phyloP scores from a whole-genome alignment of 2,113 vertebrate genomes.

The Plotosus lineatus region DNA sequence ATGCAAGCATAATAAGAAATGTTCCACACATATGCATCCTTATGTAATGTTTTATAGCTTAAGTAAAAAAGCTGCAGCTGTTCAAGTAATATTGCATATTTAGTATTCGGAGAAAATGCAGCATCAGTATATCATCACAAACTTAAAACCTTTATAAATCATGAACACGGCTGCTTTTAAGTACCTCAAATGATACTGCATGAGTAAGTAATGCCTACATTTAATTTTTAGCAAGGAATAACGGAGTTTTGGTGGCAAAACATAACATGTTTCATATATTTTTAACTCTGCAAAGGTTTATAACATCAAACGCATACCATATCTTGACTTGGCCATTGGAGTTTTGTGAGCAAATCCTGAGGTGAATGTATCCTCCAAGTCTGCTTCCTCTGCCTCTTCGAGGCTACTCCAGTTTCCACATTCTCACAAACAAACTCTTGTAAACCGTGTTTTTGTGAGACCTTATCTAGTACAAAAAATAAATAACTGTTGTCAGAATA shows the following conservation, averaged over 20 bases:
- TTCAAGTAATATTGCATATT: too few species aligned
- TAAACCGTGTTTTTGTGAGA: not conserved
- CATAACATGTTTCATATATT: not conserved
- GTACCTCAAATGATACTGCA: not conserved
- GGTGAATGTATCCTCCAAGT: not conserved
- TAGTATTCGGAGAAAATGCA: not conserved
- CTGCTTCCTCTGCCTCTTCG: conserved; percentile 5
- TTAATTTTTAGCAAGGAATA: not conserved
- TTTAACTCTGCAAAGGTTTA: too few species aligned
- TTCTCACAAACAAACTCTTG: not conserved
- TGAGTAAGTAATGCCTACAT: not conserved
- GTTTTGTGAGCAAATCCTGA: conserved; percentile 8
- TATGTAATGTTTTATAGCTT: not conserved
- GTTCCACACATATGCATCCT: too few species aligned
- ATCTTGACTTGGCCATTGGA: not conserved
- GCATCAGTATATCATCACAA: not conserved
- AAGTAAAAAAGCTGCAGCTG: not conserved
- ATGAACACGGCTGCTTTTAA: not conserved
- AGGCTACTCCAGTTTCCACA: not conserved
- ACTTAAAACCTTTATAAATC: not conserved
- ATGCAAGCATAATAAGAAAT: not conserved
- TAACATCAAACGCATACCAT: conserved; percentile 9
- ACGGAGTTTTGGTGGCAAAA: not conserved
- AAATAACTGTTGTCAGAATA: not conserved
- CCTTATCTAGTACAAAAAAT: conserved; percentile 28